phyloP scores from a whole-genome alignment of 1,140 invertebrate genomes.

The Ostrea denselamellosa region DNA sequence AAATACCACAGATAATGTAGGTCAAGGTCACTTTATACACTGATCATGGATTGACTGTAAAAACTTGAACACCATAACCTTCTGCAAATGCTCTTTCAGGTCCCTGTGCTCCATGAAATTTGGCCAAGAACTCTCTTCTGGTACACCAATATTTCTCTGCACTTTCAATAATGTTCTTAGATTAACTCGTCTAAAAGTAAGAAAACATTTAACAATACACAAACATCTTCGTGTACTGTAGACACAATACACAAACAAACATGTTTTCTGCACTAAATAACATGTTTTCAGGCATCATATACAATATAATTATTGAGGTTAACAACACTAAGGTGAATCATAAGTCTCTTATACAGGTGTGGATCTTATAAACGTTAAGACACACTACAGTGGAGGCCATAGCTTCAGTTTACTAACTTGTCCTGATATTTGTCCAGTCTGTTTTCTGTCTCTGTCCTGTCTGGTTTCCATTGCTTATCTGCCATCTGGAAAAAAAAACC shows the following conservation, averaged over 20 bases:
- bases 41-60: too few species aligned
- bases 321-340: too few species aligned
- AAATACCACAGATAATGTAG: too few species aligned
- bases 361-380: too few species aligned
- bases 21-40: too few species aligned
- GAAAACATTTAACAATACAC: background rate
- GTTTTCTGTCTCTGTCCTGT: background rate
- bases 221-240: too few species aligned
- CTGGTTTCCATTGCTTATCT: background rate
- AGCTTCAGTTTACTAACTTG: background rate
- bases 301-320: too few species aligned
- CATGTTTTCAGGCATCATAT: too few species aligned
- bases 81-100: background rate
- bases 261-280: too few species aligned
- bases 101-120: constrained; percentile 16
- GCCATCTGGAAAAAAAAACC: constrained; percentile 23
- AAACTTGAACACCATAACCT: background rate
- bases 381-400: too few species aligned
- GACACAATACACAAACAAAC: background rate
- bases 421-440: background rate
- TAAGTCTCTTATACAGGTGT: too few species aligned
- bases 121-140: background rate
- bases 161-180: background rate
- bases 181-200: background rate
- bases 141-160: background rate